Base-by-base conservation (phyloP, 2,113 vertebrate genomes). In the Nothoprocta perdicaria region DNA sequence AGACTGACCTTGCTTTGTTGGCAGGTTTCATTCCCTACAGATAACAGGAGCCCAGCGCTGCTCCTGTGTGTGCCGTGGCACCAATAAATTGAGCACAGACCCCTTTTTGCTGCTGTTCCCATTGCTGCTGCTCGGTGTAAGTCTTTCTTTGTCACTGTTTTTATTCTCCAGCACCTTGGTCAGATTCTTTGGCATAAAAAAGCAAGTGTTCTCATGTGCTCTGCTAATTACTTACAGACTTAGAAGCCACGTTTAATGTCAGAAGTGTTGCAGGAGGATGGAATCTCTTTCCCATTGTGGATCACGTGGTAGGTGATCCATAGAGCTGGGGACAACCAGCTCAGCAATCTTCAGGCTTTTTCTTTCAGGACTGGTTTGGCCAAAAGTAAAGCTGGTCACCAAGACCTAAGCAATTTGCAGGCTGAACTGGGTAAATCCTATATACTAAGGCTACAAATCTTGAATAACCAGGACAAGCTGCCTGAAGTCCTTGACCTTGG, bases 1-100 rank as follows among this genome's bases (percentile, higher is more conserved):
- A 97, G 83, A 85, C 72, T 72, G 65, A 46, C 58, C 41, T 89
- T 94, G 80, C 91, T 95, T 88, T 89, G 84, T 87, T 94, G 62
- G 69, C 75, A 33, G 71, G 72, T 60, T 93, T 50, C n/a, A 31
- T 63, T 80, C 88, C 69, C 80, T 27, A 2, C 35, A 90, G 96
- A 95, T 94, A 95, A 93, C 24, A 31, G 43, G 74, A 69, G 55
- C 14, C 57, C 62, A 50, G n/a, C 11, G 31, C 60, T 72, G 18
- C 43, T 78, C n/a, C 22, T 11, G 2, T 4, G 60, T 2, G 0
- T 38, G 46, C 77, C n/a, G 2, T 10, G 4, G 58, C 78, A 66
- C 78, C 69, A 75, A 73, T 79, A 94, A 90, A 72, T 6, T 45
- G 74, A 87, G 80, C 79, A 73, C 45, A 55, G 55, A 73, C 0